Evolutionary conservation across 2,888 invertebrate species (phyloP).

Genomic region (Itoplectis maculator): DNA sequence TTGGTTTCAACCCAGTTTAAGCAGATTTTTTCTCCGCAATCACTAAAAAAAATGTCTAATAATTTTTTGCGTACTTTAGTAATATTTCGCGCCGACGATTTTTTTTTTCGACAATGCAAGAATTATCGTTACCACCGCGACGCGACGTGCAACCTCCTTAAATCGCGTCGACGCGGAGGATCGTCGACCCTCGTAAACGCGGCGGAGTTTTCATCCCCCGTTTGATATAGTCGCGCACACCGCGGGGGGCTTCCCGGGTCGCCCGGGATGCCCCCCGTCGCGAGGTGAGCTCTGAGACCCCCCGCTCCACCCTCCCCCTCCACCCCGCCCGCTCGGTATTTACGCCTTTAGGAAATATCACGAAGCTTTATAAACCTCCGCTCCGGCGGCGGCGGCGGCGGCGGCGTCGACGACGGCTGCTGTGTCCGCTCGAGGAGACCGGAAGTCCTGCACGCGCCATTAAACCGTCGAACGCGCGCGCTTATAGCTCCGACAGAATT

Average conservation of each 20-base stretch:
- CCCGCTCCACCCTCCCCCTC: no score
- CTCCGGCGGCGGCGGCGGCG: slow-evolving; percentile 1
- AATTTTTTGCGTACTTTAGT: no score
- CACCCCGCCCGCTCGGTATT: no score
- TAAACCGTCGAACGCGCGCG: slow-evolving; percentile 74
- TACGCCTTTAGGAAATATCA: slow-evolving; percentile 83
- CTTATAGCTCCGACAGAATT: neutral
- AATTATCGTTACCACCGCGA: neutral
- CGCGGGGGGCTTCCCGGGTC: slow-evolving; percentile 46
- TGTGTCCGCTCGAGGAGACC: slow-evolving; percentile 71
- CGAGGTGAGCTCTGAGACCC: slow-evolving; percentile 76
- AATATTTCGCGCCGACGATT: neutral
- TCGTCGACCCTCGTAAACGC: slow-evolving; percentile 54
- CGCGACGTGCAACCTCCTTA: neutral
- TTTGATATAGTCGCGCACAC: slow-evolving; percentile 14
- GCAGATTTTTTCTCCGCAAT: no score
- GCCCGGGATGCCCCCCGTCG: slow-evolving; percentile 68
- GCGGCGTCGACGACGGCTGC: neutral
- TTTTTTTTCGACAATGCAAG: neutral
- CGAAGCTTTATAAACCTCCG: slow-evolving; percentile 73
- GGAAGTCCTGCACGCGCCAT: slow-evolving; percentile 83
- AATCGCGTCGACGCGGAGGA: slow-evolving; percentile 8
- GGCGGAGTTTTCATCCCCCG: slow-evolving; percentile 51
- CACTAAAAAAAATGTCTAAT: no score
- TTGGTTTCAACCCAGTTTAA: no score